A percentile compares a stretch with the other conserved stretches of the same genome.
phyloP scores from a whole-genome alignment of 2,888 invertebrate species.

The Chrysolina americana region DNA sequence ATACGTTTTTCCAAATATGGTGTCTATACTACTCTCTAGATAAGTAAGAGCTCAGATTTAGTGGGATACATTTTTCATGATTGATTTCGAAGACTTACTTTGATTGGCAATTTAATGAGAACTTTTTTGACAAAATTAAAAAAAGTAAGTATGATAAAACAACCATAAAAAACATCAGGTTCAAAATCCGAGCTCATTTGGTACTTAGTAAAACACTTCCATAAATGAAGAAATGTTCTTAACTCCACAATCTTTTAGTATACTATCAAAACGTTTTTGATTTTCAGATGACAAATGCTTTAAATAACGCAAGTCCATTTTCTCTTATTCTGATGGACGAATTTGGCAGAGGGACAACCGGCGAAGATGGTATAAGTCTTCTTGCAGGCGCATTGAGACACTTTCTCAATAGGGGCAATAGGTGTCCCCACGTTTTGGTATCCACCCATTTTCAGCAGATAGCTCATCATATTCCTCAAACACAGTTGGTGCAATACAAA shows the following conservation, averaged over 20 bases:
- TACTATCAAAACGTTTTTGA: slow-evolving; percentile 10
- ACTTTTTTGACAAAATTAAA: too few species aligned
- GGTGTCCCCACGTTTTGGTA: slow-evolving; percentile 82
- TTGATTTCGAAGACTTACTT: too few species aligned
- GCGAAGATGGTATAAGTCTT: slow-evolving; percentile 83
- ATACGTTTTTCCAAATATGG: too few species aligned
- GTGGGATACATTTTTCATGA: too few species aligned
- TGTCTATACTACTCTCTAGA: too few species aligned
- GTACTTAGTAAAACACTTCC: too few species aligned
- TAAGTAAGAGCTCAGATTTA: too few species aligned
- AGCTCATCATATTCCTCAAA: slow-evolving; percentile 73
- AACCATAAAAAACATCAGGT: too few species aligned
- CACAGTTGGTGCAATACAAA: slow-evolving; percentile 65
- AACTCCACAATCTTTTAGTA: slow-evolving; percentile 15
- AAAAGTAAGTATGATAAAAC: too few species aligned
- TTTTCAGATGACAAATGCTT: slow-evolving; percentile 79
- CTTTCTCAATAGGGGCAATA: slow-evolving; percentile 73
- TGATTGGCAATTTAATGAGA: too few species aligned
- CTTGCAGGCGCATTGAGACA: slow-evolving; percentile 79
- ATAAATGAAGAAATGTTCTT: too few species aligned
- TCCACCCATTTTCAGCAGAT: slow-evolving; percentile 86
- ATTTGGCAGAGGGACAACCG: slow-evolving; percentile 88
- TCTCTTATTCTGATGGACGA: slow-evolving; percentile 90
- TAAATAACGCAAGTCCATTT: slow-evolving; percentile 75
- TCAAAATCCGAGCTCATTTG: too few species aligned